These are phyloP conservation scores for Apostichopus californicus DNA, from an alignment of 35 echinoderm and acorn worm species.

Conservation along the genomic window DNA sequence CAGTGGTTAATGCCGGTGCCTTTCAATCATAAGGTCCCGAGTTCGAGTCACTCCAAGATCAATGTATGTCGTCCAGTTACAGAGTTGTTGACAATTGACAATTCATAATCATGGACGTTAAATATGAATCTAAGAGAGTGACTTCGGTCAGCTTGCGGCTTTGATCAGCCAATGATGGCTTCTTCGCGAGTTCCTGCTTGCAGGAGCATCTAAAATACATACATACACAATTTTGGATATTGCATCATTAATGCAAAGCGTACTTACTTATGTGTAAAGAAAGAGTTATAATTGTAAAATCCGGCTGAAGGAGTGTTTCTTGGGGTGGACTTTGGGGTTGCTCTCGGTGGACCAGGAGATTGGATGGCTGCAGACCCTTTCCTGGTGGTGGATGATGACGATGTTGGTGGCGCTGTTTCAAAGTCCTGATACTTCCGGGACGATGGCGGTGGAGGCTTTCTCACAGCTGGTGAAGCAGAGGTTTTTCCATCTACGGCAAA, in stretches of 20 bases:
- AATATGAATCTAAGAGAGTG: no score
- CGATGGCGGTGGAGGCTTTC: slow-evolving; percentile 39
- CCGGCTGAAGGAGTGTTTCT: slow-evolving; percentile 29
- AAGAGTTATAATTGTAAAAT: slow-evolving; percentile 85
- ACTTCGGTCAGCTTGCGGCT: no score
- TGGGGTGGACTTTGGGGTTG: slow-evolving; percentile 61
- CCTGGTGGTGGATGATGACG: slow-evolving; percentile 28
- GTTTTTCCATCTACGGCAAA: slow-evolving; percentile 45
- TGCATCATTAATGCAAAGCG: neutral
- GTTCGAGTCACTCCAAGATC: no score
- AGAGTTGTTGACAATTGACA: no score
- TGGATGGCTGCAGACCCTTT: slow-evolving; percentile 37
- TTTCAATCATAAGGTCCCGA: no score
- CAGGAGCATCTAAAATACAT: no score
- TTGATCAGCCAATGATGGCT: no score
- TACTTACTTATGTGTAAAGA: slow-evolving; percentile 98
- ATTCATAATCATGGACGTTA: no score
- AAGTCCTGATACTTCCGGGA: slow-evolving; percentile 18
- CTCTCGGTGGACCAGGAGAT: slow-evolving; percentile 41
- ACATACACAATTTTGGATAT: no score
- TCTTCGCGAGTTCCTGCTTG: no score
- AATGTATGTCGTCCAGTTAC: no score
- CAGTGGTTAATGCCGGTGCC: no score
- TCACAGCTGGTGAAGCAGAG: slow-evolving; percentile 8
- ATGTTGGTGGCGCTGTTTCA: slow-evolving; percentile 32